These are phyloP conservation scores for Macrophya annulata DNA, from an alignment of 2,888 invertebrate species.

Conservation along the genomic window DNA sequence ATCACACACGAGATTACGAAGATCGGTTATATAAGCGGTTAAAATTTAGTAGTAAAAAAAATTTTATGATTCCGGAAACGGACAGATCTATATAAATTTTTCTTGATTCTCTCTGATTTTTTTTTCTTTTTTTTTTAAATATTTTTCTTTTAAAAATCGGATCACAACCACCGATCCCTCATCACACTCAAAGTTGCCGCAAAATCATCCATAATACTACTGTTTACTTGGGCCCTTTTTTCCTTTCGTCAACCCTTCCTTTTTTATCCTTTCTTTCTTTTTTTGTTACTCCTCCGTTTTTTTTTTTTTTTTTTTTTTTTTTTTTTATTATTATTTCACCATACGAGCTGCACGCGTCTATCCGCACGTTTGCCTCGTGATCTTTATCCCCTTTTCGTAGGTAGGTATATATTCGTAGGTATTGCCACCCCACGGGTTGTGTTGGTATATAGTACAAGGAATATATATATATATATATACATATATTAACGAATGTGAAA, in stretches of 20 bases:
- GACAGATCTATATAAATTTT: not conserved
- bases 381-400: conserved; percentile 33
- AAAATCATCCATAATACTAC: conserved; percentile 29
- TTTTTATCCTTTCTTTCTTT: conserved; percentile 24
- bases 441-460: conserved; percentile 8
- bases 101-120: not conserved
- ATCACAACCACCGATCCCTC: not conserved
- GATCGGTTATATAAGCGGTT: not conserved
- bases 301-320: not conserved
- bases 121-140: not conserved
- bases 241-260: conserved; percentile 6
- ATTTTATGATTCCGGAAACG: not conserved
- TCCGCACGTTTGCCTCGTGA: conserved; percentile 52
- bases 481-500: conserved; percentile 13
- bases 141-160: not conserved
- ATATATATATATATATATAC: not conserved
- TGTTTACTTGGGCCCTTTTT: conserved; percentile 44
- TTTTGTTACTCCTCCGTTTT: no score
- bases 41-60: not conserved
- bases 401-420: not conserved
- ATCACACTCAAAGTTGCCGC: conserved; percentile 30
- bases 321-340: conserved; percentile 12
- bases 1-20: not conserved
- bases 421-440: not conserved
- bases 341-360: conserved; percentile 47